A percentile compares a stretch with the other conserved stretches of the same genome.
Evolutionary conservation across 2,797 vertebrate genomes (phyloP).

Genomic region (Masticophis lateralis): DNA sequence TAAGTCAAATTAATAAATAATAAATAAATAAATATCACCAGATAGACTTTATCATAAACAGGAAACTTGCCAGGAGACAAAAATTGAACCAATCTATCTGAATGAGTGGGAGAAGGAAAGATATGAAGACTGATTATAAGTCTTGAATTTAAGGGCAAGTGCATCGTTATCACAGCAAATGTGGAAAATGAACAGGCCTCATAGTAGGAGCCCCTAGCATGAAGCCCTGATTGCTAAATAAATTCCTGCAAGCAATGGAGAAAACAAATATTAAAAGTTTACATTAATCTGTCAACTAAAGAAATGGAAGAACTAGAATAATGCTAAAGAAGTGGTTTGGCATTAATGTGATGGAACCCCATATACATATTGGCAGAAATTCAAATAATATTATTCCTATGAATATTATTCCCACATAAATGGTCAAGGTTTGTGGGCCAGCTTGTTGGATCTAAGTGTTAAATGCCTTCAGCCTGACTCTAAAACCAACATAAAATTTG

Average conservation of each 20-base stretch:
- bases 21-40: no score
- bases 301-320: neutral
- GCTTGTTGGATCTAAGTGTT: neutral
- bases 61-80: neutral
- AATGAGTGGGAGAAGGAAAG: neutral
- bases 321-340: neutral
- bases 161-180: neutral
- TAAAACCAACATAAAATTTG: neutral
- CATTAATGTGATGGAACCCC: neutral
- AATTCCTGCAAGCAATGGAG: neutral
- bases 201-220: neutral
- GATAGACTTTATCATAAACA: neutral
- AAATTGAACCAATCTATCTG: neutral
- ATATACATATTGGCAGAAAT: neutral
- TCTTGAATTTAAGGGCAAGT: no score
- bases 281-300: neutral
- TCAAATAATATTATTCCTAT: neutral
- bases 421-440: neutral
- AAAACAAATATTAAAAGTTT: neutral
- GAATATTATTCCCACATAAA: neutral
- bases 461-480: neutral
- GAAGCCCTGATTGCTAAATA: neutral
- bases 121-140: neutral
- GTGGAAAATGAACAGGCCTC: neutral
- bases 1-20: no score